These are phyloP conservation scores for Oncorhynchus gorbuscha DNA, from an alignment of 2,113 vertebrate genomes.

Conservation along the genomic window DNA sequence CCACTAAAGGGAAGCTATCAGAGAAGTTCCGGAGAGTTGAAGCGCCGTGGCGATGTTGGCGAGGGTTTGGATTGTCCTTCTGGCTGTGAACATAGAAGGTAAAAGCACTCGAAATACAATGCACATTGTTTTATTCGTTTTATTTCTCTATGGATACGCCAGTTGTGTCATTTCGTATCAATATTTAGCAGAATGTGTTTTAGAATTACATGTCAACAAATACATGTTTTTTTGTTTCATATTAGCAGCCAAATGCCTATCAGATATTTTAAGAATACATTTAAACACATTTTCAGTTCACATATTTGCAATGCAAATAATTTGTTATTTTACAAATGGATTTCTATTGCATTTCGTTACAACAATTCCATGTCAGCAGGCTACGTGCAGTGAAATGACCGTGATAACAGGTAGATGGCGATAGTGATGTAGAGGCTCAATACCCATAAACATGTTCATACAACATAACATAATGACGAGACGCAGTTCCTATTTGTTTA, in stretches of 20 bases:
- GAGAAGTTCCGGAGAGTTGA: slow-evolving; percentile 56
- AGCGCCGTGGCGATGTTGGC: slow-evolving; percentile 70
- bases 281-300: too few species aligned
- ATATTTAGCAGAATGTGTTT: neutral
- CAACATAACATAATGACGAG: too few species aligned
- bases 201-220: neutral
- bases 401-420: slow-evolving; percentile 71
- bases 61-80: slow-evolving; percentile 69
- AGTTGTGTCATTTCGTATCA: neutral
- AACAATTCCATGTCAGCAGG: neutral
- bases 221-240: too few species aligned
- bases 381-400: slow-evolving; percentile 35
- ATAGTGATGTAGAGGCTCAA: slow-evolving; percentile 52
- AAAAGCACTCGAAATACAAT: slow-evolving; percentile 42
- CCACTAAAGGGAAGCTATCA: too few species aligned
- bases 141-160: neutral
- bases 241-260: too few species aligned
- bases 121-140: neutral
- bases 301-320: too few species aligned
- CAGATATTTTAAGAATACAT: too few species aligned
- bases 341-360: neutral
- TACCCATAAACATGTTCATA: too few species aligned
- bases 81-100: slow-evolving; percentile 71
- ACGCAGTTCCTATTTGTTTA: too few species aligned
- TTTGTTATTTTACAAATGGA: too few species aligned